phyloP scores from a whole-genome alignment of 2,888 invertebrate genomes.

The Rhimphoctona megacephalus region DNA sequence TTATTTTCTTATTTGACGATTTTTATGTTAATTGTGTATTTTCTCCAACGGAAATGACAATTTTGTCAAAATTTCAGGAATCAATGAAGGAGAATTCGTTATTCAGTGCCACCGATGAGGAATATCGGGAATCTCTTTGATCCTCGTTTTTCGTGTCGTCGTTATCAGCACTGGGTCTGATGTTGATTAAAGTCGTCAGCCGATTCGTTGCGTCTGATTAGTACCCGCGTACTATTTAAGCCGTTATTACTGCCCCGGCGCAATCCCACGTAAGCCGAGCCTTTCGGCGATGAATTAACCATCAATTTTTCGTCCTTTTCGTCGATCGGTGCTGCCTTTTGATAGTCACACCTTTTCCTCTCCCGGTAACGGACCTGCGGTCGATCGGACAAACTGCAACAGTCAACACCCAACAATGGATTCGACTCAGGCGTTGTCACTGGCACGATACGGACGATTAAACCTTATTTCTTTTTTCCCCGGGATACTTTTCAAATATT shows the following conservation, averaged over 20 bases:
- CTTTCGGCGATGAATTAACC: conserved; percentile 60
- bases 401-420: conserved; percentile 83
- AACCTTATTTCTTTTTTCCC: conserved; percentile 9
- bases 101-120: conserved; percentile 44
- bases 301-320: conserved; percentile 69
- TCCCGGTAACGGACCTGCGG: conserved; percentile 88
- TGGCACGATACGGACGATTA: conserved; percentile 81
- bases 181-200: conserved; percentile 72
- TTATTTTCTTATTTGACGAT: not conserved
- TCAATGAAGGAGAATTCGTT: conserved; percentile 40
- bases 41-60: conserved; percentile 16
- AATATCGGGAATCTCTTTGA: conserved; percentile 50
- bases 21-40: not conserved
- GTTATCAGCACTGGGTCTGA: conserved; percentile 80
- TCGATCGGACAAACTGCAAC: conserved; percentile 92
- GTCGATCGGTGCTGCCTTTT: conserved; percentile 78
- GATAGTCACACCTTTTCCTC: conserved; percentile 94
- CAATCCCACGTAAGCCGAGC: conserved; percentile 59
- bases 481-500: not conserved
- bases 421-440: conserved; percentile 81
- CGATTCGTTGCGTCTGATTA: conserved; percentile 73
- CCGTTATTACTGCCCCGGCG: conserved; percentile 69
- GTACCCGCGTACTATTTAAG: conserved; percentile 67
- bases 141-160: conserved; percentile 40
- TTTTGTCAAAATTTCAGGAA: conserved; percentile 46